Conservation (phyloP, 2,888 invertebrate species). For the Chirona hameri region DNA sequence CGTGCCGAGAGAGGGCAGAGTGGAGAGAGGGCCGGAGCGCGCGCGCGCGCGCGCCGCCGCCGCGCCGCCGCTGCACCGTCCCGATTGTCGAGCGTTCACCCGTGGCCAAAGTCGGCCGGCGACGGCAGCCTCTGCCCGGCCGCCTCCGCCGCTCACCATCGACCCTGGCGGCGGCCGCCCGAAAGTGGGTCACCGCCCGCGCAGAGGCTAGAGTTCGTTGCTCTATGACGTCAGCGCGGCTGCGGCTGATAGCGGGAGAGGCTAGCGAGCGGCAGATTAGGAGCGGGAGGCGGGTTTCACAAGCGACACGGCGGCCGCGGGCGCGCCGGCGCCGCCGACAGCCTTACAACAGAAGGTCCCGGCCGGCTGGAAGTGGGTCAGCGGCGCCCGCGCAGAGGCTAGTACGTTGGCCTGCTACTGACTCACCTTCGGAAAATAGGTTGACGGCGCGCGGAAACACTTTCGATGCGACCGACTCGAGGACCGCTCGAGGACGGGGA, state of each 20-base stretch:
- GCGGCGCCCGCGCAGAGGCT: conserved; percentile 4
- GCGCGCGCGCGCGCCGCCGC: neutral
- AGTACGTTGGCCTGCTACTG: conserved; percentile 10
- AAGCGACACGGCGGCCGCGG: neutral
- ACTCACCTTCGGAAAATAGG: conserved; percentile 27
- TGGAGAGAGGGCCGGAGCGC: neutral
- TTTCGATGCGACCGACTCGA: neutral
- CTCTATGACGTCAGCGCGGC: neutral
- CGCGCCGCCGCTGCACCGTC: neutral
- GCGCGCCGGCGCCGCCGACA: neutral
- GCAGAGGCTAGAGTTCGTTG: conserved; percentile 27
- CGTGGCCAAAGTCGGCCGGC: neutral
- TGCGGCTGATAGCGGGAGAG: neutral
- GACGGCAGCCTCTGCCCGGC: neutral
- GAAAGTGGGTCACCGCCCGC: conserved; percentile 11
- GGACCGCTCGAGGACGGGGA: neutral
- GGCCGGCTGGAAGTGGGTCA: conserved; percentile 4
- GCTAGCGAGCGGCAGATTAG: neutral
- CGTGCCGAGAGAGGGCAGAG: neutral
- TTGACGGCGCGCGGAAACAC: neutral
- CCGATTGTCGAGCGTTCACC: neutral
- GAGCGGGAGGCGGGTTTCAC: neutral
- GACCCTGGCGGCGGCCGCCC: conserved; percentile 5
- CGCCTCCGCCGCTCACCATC: neutral
- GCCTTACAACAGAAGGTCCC: conserved; percentile 27